phyloP scores from a whole-genome alignment of 2,888 invertebrate species.

The Orchesellides sinensis region DNA sequence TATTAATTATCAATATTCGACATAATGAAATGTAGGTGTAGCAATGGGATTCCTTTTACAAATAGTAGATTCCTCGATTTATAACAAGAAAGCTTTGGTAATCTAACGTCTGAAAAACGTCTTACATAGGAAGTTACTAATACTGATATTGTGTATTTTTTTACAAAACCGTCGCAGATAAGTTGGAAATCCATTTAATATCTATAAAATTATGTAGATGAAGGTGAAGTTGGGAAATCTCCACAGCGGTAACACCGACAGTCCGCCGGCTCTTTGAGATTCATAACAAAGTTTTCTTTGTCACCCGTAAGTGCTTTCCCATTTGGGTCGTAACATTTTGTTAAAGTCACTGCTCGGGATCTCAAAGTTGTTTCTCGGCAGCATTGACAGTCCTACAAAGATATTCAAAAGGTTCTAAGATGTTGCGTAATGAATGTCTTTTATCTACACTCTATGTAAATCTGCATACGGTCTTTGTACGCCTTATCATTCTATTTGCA shows the following conservation, averaged over 20 bases:
- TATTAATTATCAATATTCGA: too few species aligned
- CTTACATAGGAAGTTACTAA: not conserved
- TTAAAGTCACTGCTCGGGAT: constrained; percentile 87
- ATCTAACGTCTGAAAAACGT: too few species aligned
- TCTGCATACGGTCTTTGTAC: too few species aligned
- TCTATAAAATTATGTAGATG: not conserved
- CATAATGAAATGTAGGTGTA: too few species aligned
- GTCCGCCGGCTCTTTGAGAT: constrained; percentile 90
- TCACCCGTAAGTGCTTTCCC: constrained; percentile 86
- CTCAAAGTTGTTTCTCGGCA: constrained; percentile 92
- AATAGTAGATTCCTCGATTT: not conserved
- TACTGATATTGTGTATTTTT: not conserved
- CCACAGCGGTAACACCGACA: constrained; percentile 95
- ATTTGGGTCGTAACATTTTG: constrained; percentile 93
- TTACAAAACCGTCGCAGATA: constrained; percentile 29
- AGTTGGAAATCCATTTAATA: constrained; percentile 26
- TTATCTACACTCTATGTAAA: too few species aligned
- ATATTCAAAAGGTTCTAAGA: not conserved
- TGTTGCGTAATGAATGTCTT: too few species aligned
- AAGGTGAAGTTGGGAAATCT: constrained; percentile 81
- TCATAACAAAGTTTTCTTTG: constrained; percentile 87
- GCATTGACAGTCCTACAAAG: constrained; percentile 90
- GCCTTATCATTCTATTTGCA: too few species aligned
- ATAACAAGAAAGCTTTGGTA: too few species aligned
- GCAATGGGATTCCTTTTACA: constrained; percentile 8